Evolutionary conservation across 2,888 invertebrate genomes (phyloP).

Genomic region (Physocephala rufipes): DNA sequence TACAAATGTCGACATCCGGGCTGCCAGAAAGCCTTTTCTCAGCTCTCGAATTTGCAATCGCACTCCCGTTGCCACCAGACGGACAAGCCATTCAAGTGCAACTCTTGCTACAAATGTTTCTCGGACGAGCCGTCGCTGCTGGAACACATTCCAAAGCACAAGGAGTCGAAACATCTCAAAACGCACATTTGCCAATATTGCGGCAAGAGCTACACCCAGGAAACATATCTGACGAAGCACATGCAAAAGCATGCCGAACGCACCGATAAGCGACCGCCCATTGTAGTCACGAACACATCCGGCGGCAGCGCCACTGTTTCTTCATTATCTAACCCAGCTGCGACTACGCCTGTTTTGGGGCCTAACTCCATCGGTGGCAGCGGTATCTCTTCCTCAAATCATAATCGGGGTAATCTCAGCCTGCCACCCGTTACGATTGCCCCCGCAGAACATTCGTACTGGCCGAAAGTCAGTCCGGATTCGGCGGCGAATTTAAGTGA

Average conservation of each 20-base stretch:
- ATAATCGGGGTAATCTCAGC: slow-evolving; percentile 56
- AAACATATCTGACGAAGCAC: slow-evolving; percentile 98
- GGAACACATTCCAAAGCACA: slow-evolving; percentile 99
- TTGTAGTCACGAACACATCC: slow-evolving; percentile 70
- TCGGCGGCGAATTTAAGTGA: slow-evolving; percentile 73
- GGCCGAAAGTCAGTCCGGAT: slow-evolving; percentile 88
- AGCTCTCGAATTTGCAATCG: slow-evolving; percentile 98
- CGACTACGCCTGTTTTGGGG: slow-evolving; percentile 17
- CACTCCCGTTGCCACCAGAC: slow-evolving; percentile 99
- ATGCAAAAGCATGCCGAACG: slow-evolving; percentile 98
- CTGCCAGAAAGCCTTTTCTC: slow-evolving; percentile 98
- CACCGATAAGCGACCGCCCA: slow-evolving; percentile 89
- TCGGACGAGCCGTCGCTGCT: slow-evolving; percentile 95
- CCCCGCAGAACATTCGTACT: slow-evolving; percentile 68
- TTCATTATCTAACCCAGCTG: slow-evolving; percentile 44
- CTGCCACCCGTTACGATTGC: slow-evolving; percentile 61
- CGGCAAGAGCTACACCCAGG: slow-evolving; percentile 99
- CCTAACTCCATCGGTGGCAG: slow-evolving; percentile 4
- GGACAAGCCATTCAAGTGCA: slow-evolving; percentile 99
- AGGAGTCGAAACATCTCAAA: slow-evolving; percentile 98
- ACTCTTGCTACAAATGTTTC: slow-evolving; percentile 99
- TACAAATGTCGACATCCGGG: slow-evolving; percentile 97
- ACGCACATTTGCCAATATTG: slow-evolving; percentile 99
- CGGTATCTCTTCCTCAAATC: slow-evolving; percentile 42
- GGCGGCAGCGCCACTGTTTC: slow-evolving; percentile 53